Evolutionary conservation across 2,797 vertebrate species (phyloP), one percentile per base, ranked within the genome.

Genomic region (Momotus momota): DNA sequence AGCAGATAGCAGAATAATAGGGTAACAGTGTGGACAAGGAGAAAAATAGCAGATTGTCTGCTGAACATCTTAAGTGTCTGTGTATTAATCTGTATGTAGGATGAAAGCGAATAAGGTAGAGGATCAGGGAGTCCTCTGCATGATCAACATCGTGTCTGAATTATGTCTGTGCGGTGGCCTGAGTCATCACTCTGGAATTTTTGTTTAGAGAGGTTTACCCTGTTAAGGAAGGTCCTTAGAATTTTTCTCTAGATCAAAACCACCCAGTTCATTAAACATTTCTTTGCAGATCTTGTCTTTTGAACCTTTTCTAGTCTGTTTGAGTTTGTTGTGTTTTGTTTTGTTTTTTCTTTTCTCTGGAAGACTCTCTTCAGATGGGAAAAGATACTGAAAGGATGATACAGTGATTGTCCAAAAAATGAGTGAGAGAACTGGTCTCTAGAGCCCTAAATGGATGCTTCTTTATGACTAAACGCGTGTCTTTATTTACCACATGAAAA

Each of bases 101-200:
- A 75, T 31, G 25, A 69, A 81, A 86, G 23, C 27, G 51, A 91
- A 49, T 45, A 67, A 81, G 17, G 11, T 6, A 55, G 29, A 65
- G 20, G 15, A 23, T 19, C 1, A 2, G 8, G n/a, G 23, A 54
- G 7, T 77, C 33, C 33, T 77, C 46, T 85, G 12, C 40, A 29
- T 46, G n/a, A 40, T 19, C 31, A 55, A 4, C 5, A 7, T 33
- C 4, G 6, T 14, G 15, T 54, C 41, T 52, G 54, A 88, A 52
- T 78, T 17, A 41, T 66, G 7, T 40, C 29, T 49, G 58, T 79
- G 66, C 3, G 0, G 18, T 41, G 41, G 14, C 60, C 58, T 72
- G 38, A 65, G 46, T 27, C 10, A 9, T 17, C 0, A 0, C 27
- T 33, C 9, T 2, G 27, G 22, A 71, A 31, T 77, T 77, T 48